Base-by-base conservation (phyloP, 2,113 vertebrate species). In the Labrus mixtus region DNA sequence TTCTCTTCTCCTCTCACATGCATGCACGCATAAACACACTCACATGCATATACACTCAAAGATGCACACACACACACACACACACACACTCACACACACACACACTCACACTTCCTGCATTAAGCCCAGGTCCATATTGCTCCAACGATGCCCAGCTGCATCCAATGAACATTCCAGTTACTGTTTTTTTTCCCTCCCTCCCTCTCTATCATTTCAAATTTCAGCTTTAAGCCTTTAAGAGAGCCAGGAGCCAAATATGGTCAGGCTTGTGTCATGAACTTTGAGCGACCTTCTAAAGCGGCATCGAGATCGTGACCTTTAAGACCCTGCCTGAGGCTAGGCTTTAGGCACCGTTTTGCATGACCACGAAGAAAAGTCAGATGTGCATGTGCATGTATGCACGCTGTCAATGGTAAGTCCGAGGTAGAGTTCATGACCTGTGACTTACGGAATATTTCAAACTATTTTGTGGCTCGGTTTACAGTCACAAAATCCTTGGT, bases 111-210 rank as follows among this genome's bases (percentile, higher is more conserved):
- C 90, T 93, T 94, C 92, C 93, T 93, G 89, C 88, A 87, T 85
- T 82, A 87, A 90, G 79, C 76, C 73, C 79, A 39, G 70, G 79
- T 88, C 89, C 73, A 86, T 91, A 86, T 93, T 92, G 89, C 81
- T 68, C 83, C 91, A 81, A 86, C 57, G 59, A 86, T 82, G 84
- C 87, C 91, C 94, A 93, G 92, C 94, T 95, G 94, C 79, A 94
- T 89, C 94, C 87, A 86, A 95, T 91, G 86, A 95, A 90, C 68
- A 75, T 92, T 93, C 91, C 93, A 90, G 79, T 89, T 92, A 57
- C 55, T 78, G 61, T 60, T 78, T 79, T 76, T 48, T 73, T 69
- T 73, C 25, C 74, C n/a, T 16, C 70, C 63, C 68, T 82, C 73
- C 56, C 45, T 83, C 79, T 87, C 72, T 81, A 92, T 89, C 92